phyloP scores from a whole-genome alignment of 2,113 vertebrate species.

The Cichladusa arquata region DNA sequence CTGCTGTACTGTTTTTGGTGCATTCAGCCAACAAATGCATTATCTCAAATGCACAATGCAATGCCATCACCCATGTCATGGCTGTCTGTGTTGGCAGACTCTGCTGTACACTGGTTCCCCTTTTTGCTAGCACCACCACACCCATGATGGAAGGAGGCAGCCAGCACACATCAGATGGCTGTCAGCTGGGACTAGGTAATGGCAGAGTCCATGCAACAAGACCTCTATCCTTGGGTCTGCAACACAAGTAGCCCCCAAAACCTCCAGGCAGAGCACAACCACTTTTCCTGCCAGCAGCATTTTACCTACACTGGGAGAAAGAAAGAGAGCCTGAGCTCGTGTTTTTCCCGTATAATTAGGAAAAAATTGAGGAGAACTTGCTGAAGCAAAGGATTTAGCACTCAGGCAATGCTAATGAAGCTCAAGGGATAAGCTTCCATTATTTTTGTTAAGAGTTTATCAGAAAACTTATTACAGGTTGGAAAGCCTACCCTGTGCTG shows the following conservation, averaged over 20 bases:
- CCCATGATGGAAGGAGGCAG: background rate
- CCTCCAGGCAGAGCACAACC: background rate
- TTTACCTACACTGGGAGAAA: background rate
- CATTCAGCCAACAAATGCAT: background rate
- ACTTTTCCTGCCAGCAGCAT: background rate
- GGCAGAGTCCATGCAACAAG: background rate
- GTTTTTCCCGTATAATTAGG: background rate
- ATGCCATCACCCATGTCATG: fast-evolving
- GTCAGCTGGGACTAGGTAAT: background rate
- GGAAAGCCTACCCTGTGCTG: background rate
- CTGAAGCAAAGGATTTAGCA: background rate
- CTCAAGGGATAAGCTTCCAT: background rate
- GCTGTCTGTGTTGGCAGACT: background rate
- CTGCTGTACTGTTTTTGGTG: background rate
- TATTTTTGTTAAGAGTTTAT: background rate
- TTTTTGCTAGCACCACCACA: background rate
- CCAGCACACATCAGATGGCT: background rate
- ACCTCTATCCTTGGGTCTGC: background rate
- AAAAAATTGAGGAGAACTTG: background rate
- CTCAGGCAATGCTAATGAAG: background rate
- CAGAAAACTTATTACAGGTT: background rate
- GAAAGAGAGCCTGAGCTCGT: background rate
- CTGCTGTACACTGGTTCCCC: background rate
- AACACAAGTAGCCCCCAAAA: background rate
- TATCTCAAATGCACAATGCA: background rate